Conservation (phyloP, 2,113 vertebrate species). For the Nettapus auritus region DNA sequence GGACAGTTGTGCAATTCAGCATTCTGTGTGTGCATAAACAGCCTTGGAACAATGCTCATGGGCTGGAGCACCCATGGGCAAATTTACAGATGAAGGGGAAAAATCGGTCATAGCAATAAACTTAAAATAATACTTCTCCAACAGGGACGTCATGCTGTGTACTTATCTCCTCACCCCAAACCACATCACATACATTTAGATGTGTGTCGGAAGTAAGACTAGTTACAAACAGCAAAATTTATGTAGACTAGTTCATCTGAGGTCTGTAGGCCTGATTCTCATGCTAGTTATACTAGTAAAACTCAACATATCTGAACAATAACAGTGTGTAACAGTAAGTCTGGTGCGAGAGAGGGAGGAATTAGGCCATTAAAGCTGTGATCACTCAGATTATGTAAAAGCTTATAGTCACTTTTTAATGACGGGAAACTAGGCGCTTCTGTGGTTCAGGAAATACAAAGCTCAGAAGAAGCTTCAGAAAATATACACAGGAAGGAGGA, state of each 20-base stretch:
- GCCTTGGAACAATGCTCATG: neutral
- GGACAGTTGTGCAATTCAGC: neutral
- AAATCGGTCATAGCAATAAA: neutral
- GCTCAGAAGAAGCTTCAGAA: conserved; percentile 38
- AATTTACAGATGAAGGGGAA: neutral
- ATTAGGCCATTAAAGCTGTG: neutral
- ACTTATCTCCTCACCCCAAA: conserved; percentile 32
- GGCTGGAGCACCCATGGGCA: neutral
- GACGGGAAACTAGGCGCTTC: conserved; percentile 69
- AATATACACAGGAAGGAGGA: conserved; percentile 63
- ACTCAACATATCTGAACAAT: neutral
- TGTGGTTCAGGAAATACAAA: conserved; percentile 65
- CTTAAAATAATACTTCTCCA: conserved; percentile 27
- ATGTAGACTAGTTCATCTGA: neutral
- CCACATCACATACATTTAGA: conserved; percentile 51
- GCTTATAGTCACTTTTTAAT: neutral
- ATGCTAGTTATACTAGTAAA: neutral
- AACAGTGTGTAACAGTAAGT: neutral
- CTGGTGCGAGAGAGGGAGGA: neutral
- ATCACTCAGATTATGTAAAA: conserved; percentile 28
- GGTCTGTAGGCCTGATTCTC: neutral
- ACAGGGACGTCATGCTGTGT: neutral
- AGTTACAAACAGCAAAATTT: conserved; percentile 3
- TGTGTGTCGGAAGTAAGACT: neutral
- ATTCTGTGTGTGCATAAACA: neutral